Evolutionary conservation across 2,797 vertebrate species (phyloP), one percentile per base, ranked within the genome.

Genomic region (Danio choprae): DNA sequence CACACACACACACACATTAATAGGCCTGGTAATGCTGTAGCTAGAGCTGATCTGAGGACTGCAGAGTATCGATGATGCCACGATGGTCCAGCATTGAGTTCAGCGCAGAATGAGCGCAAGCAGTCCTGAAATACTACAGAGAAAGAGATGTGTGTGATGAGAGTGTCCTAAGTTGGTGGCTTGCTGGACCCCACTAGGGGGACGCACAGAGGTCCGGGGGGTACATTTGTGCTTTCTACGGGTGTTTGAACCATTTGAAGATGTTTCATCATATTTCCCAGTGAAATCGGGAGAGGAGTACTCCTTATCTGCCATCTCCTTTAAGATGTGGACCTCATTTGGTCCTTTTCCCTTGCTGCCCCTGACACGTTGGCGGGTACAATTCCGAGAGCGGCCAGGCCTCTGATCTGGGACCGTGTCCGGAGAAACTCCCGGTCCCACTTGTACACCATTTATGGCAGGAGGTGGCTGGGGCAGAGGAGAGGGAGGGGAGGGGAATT

Each of bases 141-240:
- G 74, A 59, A 87, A 84, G 83, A 89, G 80, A 84, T 89, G 87
- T 74, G 89, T 83, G 81, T 82, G 84, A 83, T 84, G 84, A 71
- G 87, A 71, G 83, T 85, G 86, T 70, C 95, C 95, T 67, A 87
- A 89, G 53, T 93, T 94, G 91, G 95, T 95, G 20, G 97, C 96
- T 93, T 97, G 97, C 92, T 98, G 96, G 56, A 99, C 97, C 91
- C 98, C 97, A 5, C 96, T 98, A 78, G 98, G 97, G 82, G 96
- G 93, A 56, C 95, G 96, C 84, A 97, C 92, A 90, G 96, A 95
- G 80, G 96, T 96, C 95, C 96, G 95, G 84, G 95, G 94, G 84
- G 92, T 93, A 84, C 98, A 99, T 91, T 99, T 99, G 90, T 96
- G 94, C 94, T 96, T 98, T 90, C 95, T 96, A 87, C 93, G 94